Evolutionary conservation across 2,888 invertebrate species (phyloP).

Genomic region (Melikaiella ostensackeni): DNA sequence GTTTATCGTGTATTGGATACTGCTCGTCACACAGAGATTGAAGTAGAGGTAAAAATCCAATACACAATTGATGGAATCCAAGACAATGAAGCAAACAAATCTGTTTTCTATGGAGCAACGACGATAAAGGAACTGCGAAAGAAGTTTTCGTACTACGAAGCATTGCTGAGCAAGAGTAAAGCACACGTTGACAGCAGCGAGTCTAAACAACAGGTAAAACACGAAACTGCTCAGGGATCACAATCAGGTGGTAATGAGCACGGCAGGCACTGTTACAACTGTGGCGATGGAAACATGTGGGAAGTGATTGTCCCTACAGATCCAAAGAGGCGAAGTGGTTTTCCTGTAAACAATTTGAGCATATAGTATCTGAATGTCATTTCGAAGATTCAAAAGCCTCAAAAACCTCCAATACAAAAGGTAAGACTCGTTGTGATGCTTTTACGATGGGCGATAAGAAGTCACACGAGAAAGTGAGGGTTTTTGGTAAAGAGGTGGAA

Average conservation of each 20-base stretch:
- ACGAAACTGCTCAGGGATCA: neutral
- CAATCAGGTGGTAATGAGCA: neutral
- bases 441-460: conserved; percentile 42
- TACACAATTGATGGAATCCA: conserved; percentile 39
- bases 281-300: neutral
- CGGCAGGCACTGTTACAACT: neutral
- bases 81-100: conserved; percentile 25
- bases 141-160: conserved; percentile 10
- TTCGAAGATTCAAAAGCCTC: too few relatives aligned
- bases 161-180: neutral
- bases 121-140: neutral
- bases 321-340: neutral
- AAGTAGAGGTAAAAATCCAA: conserved; percentile 3
- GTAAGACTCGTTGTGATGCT: too few relatives aligned
- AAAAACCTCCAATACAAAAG: too few relatives aligned
- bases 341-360: neutral
- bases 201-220: neutral
- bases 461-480: conserved; percentile 43
- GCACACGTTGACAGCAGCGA: neutral
- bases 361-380: too few relatives aligned
- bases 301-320: neutral
- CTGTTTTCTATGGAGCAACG: too few relatives aligned
- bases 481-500: conserved; percentile 40
- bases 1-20: conserved; percentile 51
- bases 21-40: conserved; percentile 48